Evolutionary conservation across 2,888 invertebrate species (phyloP).

Genomic region (Chesias legatella): DNA sequence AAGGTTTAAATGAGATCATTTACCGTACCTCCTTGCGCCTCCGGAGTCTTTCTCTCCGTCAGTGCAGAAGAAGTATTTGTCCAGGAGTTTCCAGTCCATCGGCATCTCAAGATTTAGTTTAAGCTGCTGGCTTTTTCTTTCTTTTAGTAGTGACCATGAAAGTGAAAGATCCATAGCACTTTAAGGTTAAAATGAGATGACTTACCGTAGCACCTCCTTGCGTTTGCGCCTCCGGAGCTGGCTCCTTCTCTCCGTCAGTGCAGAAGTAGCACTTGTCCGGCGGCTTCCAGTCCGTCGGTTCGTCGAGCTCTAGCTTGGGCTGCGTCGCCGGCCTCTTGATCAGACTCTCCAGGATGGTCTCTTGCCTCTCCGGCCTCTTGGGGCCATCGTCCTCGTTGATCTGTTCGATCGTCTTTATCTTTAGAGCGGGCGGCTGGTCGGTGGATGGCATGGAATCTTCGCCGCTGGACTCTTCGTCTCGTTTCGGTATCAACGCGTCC

Average conservation of each 20-base stretch:
- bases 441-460: constrained; percentile 70
- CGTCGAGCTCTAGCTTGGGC: constrained; percentile 67
- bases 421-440: constrained; percentile 71
- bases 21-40: constrained; percentile 46
- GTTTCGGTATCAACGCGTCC: constrained; percentile 83
- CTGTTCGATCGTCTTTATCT: constrained; percentile 78
- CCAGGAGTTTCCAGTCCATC: constrained; percentile 89
- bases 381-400: constrained; percentile 66
- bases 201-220: constrained; percentile 48
- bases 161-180: too few species aligned
- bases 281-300: constrained; percentile 88
- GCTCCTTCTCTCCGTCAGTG: constrained; percentile 68
- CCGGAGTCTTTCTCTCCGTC: constrained; percentile 58
- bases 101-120: constrained; percentile 72
- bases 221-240: constrained; percentile 39
- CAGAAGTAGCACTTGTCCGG: constrained; percentile 92
- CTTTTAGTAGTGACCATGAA: too few species aligned
- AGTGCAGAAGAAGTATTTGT: constrained; percentile 91
- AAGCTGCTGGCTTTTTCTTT: too few species aligned
- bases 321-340: constrained; percentile 75
- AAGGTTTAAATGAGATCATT: too few species aligned
- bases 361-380: constrained; percentile 47
- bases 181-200: too few species aligned
- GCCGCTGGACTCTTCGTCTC: constrained; percentile 70
- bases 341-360: constrained; percentile 77